Base-by-base conservation (phyloP, 2,888 invertebrate genomes). In the Callyntrura sp. region DNA sequence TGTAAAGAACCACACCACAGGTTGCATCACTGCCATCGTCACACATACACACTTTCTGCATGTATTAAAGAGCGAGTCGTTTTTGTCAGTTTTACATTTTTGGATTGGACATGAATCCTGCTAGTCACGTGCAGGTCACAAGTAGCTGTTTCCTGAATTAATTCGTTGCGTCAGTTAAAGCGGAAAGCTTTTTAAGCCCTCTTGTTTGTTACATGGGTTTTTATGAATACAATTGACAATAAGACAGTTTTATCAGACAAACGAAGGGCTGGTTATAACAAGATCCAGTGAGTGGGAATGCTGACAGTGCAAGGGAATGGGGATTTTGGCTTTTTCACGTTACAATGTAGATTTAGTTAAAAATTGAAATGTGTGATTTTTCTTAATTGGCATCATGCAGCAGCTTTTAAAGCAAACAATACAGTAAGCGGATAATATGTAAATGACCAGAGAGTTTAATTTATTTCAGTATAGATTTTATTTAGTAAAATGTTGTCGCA, bases 51-150 rank as follows among this genome's bases (percentile, higher is more conserved):
- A n/a, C n/a, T n/a, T n/a, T n/a, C n/a, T n/a, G n/a, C n/a, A n/a
- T n/a, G n/a, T n/a, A n/a, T n/a, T n/a, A n/a, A n/a, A n/a, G n/a
- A 5, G 0, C 14, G 48, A 76, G 76, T 23, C 28, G 14, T 51
- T 62, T 43, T 60, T 62, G 35, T 17, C 62, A 82, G 35, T 43
- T 48, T 28, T 60, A 55, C 43, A 81, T 51, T 43, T 84, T 65
- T 90, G 84, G 78, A 88, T 28, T 83, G 83, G 83, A 92, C 93
- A 92, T 93, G 93, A 93, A 92, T 92, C 92, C 92, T 92, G 93
- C 85, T 88, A 89, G 93, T 93, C 93, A 90, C 93, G 93, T 93
- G 93, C 91, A 91, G 60, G 79, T 83, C 92, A 91, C 86, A 91
- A 91, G 91, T 88, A 87, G 70, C 86, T 79, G 14, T 68, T 68